Evolutionary conservation across 2,888 invertebrate genomes (phyloP).

Genomic region (Panopea generosa): DNA sequence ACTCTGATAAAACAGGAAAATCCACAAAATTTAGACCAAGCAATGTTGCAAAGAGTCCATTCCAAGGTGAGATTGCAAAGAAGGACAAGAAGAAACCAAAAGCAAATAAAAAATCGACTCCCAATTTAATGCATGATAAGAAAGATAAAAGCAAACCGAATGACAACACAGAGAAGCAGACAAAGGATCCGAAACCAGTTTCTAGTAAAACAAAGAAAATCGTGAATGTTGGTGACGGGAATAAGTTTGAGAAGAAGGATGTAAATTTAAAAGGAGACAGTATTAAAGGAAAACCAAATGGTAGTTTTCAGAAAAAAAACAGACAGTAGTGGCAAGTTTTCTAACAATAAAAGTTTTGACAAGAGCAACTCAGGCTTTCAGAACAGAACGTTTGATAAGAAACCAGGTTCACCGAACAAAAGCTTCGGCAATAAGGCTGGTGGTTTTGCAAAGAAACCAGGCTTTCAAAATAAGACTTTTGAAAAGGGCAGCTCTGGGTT

Average conservation of each 20-base stretch:
- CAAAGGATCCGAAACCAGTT: not conserved
- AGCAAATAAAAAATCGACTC: not conserved
- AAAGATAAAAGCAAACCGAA: not conserved
- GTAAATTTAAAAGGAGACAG: not conserved
- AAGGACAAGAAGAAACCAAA: slow-evolving; percentile 27
- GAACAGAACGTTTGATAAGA: slow-evolving; percentile 10
- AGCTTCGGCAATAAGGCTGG: not conserved
- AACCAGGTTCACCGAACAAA: too few relatives aligned
- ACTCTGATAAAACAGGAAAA: not conserved
- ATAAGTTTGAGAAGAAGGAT: not conserved
- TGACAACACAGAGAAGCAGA: not conserved
- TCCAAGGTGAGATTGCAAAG: slow-evolving; percentile 32
- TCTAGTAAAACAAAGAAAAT: not conserved
- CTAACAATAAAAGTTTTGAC: slow-evolving; percentile 8
- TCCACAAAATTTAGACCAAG: too few relatives aligned
- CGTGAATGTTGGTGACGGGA: too few relatives aligned
- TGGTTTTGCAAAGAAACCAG: slow-evolving; percentile 7
- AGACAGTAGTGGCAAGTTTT: not conserved
- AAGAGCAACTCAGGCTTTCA: too few relatives aligned
- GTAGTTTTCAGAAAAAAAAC: too few relatives aligned
- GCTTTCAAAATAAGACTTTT: too few relatives aligned
- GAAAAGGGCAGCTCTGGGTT: too few relatives aligned
- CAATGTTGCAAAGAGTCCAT: slow-evolving; percentile 1
- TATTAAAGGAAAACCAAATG: too few relatives aligned
- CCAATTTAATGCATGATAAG: not conserved